phyloP scores from a whole-genome alignment of 2,888 invertebrate species.

The Malthinus seriepunctatus region DNA sequence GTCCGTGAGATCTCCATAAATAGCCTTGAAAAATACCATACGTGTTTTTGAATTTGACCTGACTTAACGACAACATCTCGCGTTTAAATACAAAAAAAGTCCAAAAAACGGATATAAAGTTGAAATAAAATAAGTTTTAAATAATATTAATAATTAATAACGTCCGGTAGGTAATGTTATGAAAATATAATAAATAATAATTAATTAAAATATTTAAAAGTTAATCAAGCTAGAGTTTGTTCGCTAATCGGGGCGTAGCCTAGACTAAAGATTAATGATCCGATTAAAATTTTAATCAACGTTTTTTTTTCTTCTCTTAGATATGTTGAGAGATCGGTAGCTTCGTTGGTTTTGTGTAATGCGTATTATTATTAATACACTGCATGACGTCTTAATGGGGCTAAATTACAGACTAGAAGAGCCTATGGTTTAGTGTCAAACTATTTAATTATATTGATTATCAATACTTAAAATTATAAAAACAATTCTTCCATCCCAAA shows the following conservation, averaged over 20 bases:
- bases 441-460: constrained; percentile 11
- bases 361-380: constrained; percentile 41
- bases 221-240: constrained; percentile 39
- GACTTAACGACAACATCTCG: constrained; percentile 24
- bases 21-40: constrained; percentile 35
- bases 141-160: constrained; percentile 16
- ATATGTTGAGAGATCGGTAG: constrained; percentile 43
- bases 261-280: constrained; percentile 42
- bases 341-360: constrained; percentile 41
- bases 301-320: constrained; percentile 33
- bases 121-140: constrained; percentile 5
- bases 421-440: constrained; percentile 11
- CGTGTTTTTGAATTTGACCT: constrained; percentile 34
- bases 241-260: constrained; percentile 40
- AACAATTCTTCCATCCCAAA: too few species aligned
- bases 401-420: constrained; percentile 39
- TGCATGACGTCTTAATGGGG: constrained; percentile 45
- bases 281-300: constrained; percentile 48
- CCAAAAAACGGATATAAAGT: constrained; percentile 1
- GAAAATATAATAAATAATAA: constrained; percentile 37
- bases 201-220: constrained; percentile 43
- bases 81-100: neutral
- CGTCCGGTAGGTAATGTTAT: constrained; percentile 24
- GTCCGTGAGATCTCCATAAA: constrained; percentile 38
- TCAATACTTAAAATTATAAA: neutral